Conservation (phyloP, 2,888 invertebrate genomes). For the Parnassius orleans region DNA sequence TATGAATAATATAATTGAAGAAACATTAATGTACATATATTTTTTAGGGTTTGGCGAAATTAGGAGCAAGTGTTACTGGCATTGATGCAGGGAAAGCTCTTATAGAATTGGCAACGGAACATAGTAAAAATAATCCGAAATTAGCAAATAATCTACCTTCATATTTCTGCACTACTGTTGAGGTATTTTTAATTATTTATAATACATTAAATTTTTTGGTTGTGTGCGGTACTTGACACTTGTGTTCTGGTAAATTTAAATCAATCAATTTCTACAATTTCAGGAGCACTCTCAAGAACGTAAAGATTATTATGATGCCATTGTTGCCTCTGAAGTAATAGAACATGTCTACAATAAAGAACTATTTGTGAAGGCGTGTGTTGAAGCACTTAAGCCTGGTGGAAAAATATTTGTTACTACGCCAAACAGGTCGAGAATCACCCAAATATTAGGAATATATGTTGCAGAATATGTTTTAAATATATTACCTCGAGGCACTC, state of each 20-base stretch:
- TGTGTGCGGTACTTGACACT: too few species aligned
- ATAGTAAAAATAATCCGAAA: conserved; percentile 67
- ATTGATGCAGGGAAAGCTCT: conserved; percentile 89
- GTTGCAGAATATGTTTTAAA: conserved; percentile 89
- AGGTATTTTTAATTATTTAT: conserved; percentile 51
- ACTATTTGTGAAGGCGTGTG: conserved; percentile 84
- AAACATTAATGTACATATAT: not conserved
- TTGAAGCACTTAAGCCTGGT: conserved; percentile 83
- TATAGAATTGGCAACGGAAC: conserved; percentile 84
- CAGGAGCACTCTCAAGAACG: conserved; percentile 76
- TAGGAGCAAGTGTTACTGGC: conserved; percentile 90
- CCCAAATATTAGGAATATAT: conserved; percentile 85
- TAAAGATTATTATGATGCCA: conserved; percentile 85
- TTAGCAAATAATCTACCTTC: conserved; percentile 57
- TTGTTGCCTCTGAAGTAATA: conserved; percentile 93
- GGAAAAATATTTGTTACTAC: conserved; percentile 87
- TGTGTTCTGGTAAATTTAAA: too few species aligned
- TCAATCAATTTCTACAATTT: not conserved
- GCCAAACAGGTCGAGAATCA: conserved; percentile 81
- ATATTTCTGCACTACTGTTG: conserved; percentile 80
- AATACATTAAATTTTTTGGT: too few species aligned
- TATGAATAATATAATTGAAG: not conserved
- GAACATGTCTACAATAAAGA: conserved; percentile 91
- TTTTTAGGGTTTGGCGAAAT: conserved; percentile 85
- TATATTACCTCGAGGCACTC: conserved; percentile 91